Percentiles rank a stretch among this genome's conserved stretches.
phyloP scores from a whole-genome alignment of 1,140 invertebrate species.

The Sinella curviseta region DNA sequence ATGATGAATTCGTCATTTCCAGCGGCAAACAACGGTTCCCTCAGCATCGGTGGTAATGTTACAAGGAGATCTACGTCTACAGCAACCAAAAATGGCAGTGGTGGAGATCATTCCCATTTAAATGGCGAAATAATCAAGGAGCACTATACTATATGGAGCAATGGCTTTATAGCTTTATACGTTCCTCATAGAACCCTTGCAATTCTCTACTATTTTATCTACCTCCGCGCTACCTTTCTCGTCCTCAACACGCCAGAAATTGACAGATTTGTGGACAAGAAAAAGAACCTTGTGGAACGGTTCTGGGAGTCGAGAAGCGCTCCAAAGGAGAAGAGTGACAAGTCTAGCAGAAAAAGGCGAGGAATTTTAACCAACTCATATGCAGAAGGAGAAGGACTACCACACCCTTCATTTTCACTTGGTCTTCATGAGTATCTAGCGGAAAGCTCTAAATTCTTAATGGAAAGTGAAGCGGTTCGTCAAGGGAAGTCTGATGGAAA shows the following conservation, averaged over 20 bases:
- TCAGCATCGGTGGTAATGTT: slow-evolving; percentile 11
- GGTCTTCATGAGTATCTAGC: not conserved
- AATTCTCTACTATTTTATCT: slow-evolving; percentile 39
- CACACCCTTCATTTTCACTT: not conserved
- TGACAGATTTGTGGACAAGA: slow-evolving; percentile 15
- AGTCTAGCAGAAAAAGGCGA: not conserved
- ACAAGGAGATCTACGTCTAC: slow-evolving; percentile 23
- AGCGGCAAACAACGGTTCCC: slow-evolving; percentile 5
- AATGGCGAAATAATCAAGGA: slow-evolving; percentile 4
- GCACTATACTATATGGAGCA: slow-evolving; percentile 41
- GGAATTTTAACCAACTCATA: not conserved
- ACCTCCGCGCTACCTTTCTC: slow-evolving; percentile 34
- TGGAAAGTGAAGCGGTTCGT: not conserved
- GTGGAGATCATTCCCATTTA: not conserved
- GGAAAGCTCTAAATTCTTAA: not conserved
- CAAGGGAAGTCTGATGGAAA: not conserved
- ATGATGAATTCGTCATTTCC: not conserved
- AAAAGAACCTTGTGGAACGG: not conserved
- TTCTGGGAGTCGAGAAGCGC: not conserved
- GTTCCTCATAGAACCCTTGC: slow-evolving; percentile 37
- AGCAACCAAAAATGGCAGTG: not conserved
- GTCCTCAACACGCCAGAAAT: slow-evolving; percentile 29
- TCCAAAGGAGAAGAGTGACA: not conserved
- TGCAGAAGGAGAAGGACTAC: not conserved
- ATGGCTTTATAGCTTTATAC: slow-evolving; percentile 39